phyloP scores from a whole-genome alignment of 2,113 vertebrate genomes.

The Thamnophis sirtalis region DNA sequence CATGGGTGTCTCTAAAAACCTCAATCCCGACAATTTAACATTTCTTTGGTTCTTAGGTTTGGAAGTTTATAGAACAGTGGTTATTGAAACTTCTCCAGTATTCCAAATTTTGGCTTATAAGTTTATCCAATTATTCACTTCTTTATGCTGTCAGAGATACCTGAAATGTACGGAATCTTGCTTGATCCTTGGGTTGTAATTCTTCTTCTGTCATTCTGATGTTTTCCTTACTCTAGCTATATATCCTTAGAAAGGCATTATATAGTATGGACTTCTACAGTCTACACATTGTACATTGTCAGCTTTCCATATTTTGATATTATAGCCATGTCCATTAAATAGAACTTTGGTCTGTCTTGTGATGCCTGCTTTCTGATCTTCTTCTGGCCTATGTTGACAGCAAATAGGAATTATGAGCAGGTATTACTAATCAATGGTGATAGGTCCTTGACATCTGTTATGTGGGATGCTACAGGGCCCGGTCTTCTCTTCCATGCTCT shows the following conservation, averaged over 20 bases:
- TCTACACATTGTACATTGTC: background rate
- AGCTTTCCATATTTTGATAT: background rate
- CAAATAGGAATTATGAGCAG: background rate
- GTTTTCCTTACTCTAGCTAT: background rate
- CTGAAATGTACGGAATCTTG: background rate
- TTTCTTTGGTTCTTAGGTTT: background rate
- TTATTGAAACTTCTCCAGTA: background rate
- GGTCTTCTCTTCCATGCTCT: background rate
- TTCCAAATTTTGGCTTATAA: background rate
- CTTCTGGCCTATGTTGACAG: background rate
- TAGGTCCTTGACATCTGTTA: background rate
- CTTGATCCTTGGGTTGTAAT: background rate
- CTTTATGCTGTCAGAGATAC: background rate
- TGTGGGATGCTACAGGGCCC: background rate
- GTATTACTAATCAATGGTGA: background rate
- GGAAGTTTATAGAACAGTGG: background rate
- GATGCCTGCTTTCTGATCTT: background rate
- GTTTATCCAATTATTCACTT: background rate
- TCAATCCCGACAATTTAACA: background rate
- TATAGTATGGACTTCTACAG: background rate
- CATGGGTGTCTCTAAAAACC: background rate
- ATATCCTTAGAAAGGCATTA: background rate
- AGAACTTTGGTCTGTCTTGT: background rate
- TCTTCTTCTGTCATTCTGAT: background rate
- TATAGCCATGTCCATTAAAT: background rate